Conservation (phyloP, 1,140 invertebrate genomes). For the Capitella teleta region DNA sequence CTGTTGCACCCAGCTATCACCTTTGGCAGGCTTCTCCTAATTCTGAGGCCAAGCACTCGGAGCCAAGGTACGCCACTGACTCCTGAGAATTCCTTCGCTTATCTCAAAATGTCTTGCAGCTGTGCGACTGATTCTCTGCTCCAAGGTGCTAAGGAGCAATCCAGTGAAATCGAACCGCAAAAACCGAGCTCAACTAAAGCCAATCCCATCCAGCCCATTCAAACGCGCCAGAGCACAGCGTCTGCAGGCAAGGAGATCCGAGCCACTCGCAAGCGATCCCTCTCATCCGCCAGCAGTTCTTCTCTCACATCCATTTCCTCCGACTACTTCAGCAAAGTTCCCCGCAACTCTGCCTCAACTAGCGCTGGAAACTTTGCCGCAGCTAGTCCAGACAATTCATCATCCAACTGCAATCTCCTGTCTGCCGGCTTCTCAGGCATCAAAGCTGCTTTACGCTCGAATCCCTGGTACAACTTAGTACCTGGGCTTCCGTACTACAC, state of each 20-base stretch:
- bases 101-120: background rate
- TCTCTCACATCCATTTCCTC: background rate
- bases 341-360: background rate
- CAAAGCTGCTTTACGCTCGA: slow-evolving; percentile 14
- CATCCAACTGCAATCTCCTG: too few species aligned
- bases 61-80: background rate
- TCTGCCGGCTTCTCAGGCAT: background rate
- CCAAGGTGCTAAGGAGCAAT: background rate
- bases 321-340: background rate
- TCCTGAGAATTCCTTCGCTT: background rate
- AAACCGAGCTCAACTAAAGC: background rate
- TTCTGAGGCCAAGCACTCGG: too few species aligned
- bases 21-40: background rate
- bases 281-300: slow-evolving; percentile 1
- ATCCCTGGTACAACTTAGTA: slow-evolving; percentile 13
- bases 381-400: background rate
- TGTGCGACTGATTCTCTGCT: background rate
- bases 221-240: slow-evolving; percentile 2
- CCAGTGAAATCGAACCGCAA: background rate
- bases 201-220: background rate
- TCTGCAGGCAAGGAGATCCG: slow-evolving; percentile 2
- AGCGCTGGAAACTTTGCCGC: background rate
- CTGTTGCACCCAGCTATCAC: background rate
- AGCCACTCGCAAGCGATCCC: background rate
- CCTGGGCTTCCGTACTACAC: slow-evolving; percentile 17